Percentiles rank a stretch among this genome's conserved stretches.
Evolutionary conservation across 64 coral and sea anemone species (phyloP).

Genomic region (Actinia tenebrosa): DNA sequence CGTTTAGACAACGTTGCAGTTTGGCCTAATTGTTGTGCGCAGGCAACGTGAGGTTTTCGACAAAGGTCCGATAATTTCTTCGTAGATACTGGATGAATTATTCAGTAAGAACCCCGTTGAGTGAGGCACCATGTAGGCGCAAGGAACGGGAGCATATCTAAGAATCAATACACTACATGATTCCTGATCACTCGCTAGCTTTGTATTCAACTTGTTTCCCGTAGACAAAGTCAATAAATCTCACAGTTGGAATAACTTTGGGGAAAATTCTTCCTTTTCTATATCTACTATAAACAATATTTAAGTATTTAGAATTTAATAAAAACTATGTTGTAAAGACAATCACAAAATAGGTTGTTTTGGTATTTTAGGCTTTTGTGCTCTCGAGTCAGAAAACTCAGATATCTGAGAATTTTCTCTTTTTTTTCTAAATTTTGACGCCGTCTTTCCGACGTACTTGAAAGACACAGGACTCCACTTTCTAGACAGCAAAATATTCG

Average conservation of each 20-base stretch:
- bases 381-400: constrained; percentile 18
- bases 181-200: neutral
- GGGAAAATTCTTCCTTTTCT: constrained; percentile 2
- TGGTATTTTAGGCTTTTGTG: constrained; percentile 27
- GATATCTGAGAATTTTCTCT: neutral
- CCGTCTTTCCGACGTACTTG: neutral
- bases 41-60: neutral
- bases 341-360: neutral
- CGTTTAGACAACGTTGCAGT: neutral
- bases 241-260: constrained; percentile 22
- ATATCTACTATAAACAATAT: constrained; percentile 2
- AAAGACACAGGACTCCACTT: neutral
- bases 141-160: constrained; percentile 6
- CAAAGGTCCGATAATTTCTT: constrained; percentile 15
- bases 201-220: neutral
- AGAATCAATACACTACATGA: neutral
- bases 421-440: neutral
- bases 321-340: neutral
- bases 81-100: constrained; percentile 12
- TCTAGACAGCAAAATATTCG: neutral
- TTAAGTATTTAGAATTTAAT: constrained; percentile 8
- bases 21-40: neutral
- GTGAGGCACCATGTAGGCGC: constrained; percentile 5
- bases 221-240: constrained; percentile 24
- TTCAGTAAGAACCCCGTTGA: constrained; percentile 7